Evolutionary conservation across 2,888 invertebrate species (phyloP).

Genomic region (Nemapogon koenigi): DNA sequence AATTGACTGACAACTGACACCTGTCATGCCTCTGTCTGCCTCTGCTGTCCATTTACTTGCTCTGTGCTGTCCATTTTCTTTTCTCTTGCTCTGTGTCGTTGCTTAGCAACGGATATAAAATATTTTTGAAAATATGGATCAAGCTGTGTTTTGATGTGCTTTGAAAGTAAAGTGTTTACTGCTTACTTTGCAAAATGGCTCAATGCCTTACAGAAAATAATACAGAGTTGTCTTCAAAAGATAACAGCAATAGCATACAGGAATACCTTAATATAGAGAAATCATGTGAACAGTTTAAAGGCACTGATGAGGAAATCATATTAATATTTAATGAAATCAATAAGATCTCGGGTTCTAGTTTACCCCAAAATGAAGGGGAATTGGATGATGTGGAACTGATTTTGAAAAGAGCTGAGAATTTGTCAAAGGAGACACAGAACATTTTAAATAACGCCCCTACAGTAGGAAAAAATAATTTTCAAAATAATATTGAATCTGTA

Average conservation of each 20-base stretch:
- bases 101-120: constrained; percentile 26
- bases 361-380: constrained; percentile 33
- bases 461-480: too few relatives aligned
- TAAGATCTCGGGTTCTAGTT: constrained; percentile 46
- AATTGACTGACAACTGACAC: too few relatives aligned
- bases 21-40: too few relatives aligned
- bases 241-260: constrained; percentile 46
- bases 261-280: constrained; percentile 50
- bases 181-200: background rate
- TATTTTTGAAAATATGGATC: too few relatives aligned
- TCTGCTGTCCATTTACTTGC: too few relatives aligned
- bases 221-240: constrained; percentile 27
- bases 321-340: constrained; percentile 74
- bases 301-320: constrained; percentile 68
- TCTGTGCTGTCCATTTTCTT: too few relatives aligned
- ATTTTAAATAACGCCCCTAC: too few relatives aligned
- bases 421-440: background rate
- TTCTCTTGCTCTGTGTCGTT: too few relatives aligned
- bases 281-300: constrained; percentile 44
- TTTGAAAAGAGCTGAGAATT: constrained; percentile 42
- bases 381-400: constrained; percentile 49
- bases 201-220: background rate
- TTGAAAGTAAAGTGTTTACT: too few relatives aligned
- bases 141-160: too few relatives aligned
- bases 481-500: constrained; percentile 18